Evolutionary conservation across 2,113 vertebrate genomes (phyloP).

Genomic region (Dermatemys mawii): DNA sequence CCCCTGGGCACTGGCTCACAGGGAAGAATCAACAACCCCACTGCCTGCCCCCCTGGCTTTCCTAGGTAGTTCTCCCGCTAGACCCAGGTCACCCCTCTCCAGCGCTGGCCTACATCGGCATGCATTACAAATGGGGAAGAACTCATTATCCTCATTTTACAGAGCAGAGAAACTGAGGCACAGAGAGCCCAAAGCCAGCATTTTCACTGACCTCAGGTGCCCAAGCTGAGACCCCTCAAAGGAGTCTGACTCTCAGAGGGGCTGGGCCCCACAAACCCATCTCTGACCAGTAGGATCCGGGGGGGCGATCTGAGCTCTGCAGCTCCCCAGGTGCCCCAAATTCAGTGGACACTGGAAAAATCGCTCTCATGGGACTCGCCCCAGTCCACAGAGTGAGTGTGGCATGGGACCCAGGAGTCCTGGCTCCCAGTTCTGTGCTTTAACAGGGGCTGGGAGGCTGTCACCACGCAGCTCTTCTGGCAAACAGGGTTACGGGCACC

Average conservation of each 20-base stretch:
- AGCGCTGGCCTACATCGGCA: background rate
- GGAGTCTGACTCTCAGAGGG: background rate
- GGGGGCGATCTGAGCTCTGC: background rate
- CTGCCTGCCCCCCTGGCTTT: background rate
- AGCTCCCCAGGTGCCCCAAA: background rate
- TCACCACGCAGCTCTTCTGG: too few relatives aligned
- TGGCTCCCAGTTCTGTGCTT: too few relatives aligned
- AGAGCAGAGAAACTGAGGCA: background rate
- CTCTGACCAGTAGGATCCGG: too few relatives aligned
- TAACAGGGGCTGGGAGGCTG: too few relatives aligned
- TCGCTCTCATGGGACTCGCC: background rate
- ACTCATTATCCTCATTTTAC: background rate
- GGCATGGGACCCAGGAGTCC: background rate
- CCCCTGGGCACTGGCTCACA: too few relatives aligned
- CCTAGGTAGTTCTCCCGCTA: too few relatives aligned
- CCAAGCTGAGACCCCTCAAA: background rate
- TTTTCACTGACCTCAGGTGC: background rate
- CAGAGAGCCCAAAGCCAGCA: background rate
- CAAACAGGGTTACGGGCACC: too few relatives aligned
- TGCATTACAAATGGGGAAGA: background rate
- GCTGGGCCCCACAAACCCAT: background rate
- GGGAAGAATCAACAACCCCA: too few relatives aligned
- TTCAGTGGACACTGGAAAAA: background rate
- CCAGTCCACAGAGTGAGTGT: too few relatives aligned
- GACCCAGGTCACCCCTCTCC: background rate